Evolutionary conservation across 1,140 invertebrate species (phyloP).

Genomic region (Trachymyrmex cornetzi): DNA sequence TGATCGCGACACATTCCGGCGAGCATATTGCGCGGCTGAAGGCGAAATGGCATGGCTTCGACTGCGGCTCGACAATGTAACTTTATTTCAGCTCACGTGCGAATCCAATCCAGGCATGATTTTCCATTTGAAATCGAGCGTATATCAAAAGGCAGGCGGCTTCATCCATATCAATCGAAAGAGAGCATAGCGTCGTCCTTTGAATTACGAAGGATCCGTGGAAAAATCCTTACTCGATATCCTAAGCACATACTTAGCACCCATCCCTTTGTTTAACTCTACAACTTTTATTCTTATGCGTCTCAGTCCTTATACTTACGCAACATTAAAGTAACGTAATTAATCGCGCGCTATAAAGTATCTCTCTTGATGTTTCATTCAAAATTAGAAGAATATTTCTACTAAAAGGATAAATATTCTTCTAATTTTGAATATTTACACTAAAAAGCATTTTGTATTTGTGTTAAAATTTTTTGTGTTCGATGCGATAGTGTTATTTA

Average conservation of each 20-base stretch:
- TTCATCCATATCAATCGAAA: slow-evolving; percentile 86
- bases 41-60: slow-evolving; percentile 10
- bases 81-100: slow-evolving; percentile 85
- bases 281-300: background rate
- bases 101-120: slow-evolving; percentile 85
- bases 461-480: no score
- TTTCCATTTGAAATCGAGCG: slow-evolving; percentile 87
- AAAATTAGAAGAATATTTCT: background rate
- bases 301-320: background rate
- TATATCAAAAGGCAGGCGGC: slow-evolving; percentile 84
- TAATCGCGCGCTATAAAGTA: no score
- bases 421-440: no score
- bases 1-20: slow-evolving; percentile 62
- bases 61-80: slow-evolving; percentile 69
- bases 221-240: slow-evolving; percentile 57
- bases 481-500: no score
- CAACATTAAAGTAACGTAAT: background rate
- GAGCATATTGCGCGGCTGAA: slow-evolving; percentile 64
- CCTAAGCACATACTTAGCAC: slow-evolving; percentile 10
- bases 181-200: slow-evolving; percentile 45
- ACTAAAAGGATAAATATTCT: no score
- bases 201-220: slow-evolving; percentile 57
- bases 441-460: no score
- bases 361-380: background rate
- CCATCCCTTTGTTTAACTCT: background rate